Conservation (phyloP, 2,888 invertebrate genomes). For the Selenia dentaria region DNA sequence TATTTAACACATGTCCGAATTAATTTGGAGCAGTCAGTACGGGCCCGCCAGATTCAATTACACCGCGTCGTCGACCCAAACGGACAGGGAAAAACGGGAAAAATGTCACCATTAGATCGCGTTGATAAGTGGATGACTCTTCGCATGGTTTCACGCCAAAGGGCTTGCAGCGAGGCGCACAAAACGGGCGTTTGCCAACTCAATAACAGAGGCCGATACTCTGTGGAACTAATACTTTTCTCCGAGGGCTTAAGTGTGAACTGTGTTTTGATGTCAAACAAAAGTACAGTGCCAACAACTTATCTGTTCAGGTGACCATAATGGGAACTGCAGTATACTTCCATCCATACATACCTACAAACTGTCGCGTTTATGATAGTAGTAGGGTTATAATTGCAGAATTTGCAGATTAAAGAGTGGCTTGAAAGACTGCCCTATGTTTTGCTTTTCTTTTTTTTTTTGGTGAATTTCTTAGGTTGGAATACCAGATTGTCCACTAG, state of each 20-base stretch:
- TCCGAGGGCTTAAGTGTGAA: too few relatives aligned
- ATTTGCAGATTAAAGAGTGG: too few relatives aligned
- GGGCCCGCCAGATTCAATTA: conserved; percentile 74
- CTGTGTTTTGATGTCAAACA: conserved; percentile 4
- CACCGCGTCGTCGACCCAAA: conserved; percentile 65
- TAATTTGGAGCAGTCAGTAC: conserved; percentile 67
- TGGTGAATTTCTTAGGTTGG: too few relatives aligned
- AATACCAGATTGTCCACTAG: too few relatives aligned
- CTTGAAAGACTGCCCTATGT: too few relatives aligned
- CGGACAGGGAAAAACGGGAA: conserved; percentile 80
- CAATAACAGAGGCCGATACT: background rate
- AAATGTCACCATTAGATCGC: conserved; percentile 79
- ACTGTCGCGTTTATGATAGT: too few relatives aligned
- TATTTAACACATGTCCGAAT: conserved; percentile 65
- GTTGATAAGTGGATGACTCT: conserved; percentile 81
- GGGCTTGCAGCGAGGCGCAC: conserved; percentile 69
- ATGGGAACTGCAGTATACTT: too few relatives aligned
- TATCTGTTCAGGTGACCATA: too few relatives aligned
- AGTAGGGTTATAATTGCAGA: too few relatives aligned
- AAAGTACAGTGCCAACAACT: background rate
- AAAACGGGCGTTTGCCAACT: conserved; percentile 34
- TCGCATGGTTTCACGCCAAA: conserved; percentile 80
- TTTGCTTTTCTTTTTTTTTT: too few relatives aligned
- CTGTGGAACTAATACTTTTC: too few relatives aligned
- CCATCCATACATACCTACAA: too few relatives aligned